Evolutionary conservation across 2,797 vertebrate species (phyloP).

Genomic region (Chelon auratus): DNA sequence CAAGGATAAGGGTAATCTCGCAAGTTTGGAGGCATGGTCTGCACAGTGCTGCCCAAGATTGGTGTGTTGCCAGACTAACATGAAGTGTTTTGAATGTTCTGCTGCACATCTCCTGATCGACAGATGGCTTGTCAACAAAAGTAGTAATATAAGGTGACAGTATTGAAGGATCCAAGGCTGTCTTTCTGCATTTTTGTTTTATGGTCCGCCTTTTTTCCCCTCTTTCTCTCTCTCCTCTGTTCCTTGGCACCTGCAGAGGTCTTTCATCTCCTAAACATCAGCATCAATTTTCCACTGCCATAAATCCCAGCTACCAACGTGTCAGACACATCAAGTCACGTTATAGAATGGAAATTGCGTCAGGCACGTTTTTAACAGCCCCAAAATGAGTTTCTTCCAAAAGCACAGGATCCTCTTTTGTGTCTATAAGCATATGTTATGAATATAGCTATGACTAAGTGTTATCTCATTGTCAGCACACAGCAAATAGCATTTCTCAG

Average conservation of each 20-base stretch:
- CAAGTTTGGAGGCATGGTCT: no score
- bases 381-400: slow-evolving; percentile 7
- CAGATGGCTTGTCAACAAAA: not conserved
- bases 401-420: slow-evolving; percentile 29
- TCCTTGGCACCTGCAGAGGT: slow-evolving; percentile 30
- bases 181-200: not conserved
- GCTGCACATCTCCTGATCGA: not conserved
- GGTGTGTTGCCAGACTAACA: no score
- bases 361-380: slow-evolving; percentile 28
- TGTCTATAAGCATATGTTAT: slow-evolving; percentile 57
- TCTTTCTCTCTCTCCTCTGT: not conserved
- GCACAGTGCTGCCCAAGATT: no score
- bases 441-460: slow-evolving; percentile 69
- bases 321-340: slow-evolving; percentile 50
- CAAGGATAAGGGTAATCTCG: no score
- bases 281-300: slow-evolving; percentile 49
- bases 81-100: not conserved
- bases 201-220: not conserved
- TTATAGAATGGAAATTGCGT: slow-evolving; percentile 45
- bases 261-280: slow-evolving; percentile 65
- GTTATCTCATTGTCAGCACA: slow-evolving; percentile 34
- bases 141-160: not conserved
- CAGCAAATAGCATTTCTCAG: slow-evolving; percentile 43
- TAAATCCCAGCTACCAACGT: slow-evolving; percentile 55
- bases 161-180: not conserved